Evolutionary conservation across 2,888 invertebrate genomes (phyloP).

Genomic region (Helicoverpa assulta): DNA sequence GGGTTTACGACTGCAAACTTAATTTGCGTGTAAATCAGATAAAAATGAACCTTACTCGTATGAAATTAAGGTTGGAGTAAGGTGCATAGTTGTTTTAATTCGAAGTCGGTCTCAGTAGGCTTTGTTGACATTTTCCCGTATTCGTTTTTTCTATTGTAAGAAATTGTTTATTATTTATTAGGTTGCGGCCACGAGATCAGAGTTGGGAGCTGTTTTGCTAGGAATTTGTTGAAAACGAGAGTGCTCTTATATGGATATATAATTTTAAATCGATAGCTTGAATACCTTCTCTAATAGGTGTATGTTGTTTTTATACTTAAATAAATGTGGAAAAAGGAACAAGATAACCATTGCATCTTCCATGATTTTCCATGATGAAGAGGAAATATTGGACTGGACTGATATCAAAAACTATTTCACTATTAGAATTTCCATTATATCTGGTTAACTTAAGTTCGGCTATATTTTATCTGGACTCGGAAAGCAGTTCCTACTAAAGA

Average conservation of each 20-base stretch:
- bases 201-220: constrained; percentile 34
- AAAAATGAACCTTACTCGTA: constrained; percentile 17
- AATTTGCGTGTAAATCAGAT: constrained; percentile 5
- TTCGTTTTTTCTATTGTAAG: constrained; percentile 80
- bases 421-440: too few relatives aligned
- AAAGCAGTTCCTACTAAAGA: too few relatives aligned
- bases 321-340: too few relatives aligned
- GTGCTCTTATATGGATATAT: constrained; percentile 9
- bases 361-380: too few relatives aligned
- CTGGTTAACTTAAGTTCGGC: too few relatives aligned
- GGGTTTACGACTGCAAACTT: constrained; percentile 55
- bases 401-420: too few relatives aligned
- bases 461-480: too few relatives aligned
- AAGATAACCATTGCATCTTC: too few relatives aligned
- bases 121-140: constrained; percentile 80
- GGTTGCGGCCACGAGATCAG: constrained; percentile 49
- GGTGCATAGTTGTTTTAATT: constrained; percentile 45
- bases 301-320: too few relatives aligned
- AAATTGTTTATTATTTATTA: constrained; percentile 66
- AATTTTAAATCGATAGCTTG: background rate
- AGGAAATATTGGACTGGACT: too few relatives aligned
- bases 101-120: constrained; percentile 62
- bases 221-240: constrained; percentile 11
- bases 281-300: too few relatives aligned
- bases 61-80: background rate